A percentile compares a stretch with the other conserved stretches of the same genome.
These are phyloP conservation scores for Hirudinaria manillensis DNA, from an alignment of 2,888 invertebrate genomes.

Conservation along the genomic window DNA sequence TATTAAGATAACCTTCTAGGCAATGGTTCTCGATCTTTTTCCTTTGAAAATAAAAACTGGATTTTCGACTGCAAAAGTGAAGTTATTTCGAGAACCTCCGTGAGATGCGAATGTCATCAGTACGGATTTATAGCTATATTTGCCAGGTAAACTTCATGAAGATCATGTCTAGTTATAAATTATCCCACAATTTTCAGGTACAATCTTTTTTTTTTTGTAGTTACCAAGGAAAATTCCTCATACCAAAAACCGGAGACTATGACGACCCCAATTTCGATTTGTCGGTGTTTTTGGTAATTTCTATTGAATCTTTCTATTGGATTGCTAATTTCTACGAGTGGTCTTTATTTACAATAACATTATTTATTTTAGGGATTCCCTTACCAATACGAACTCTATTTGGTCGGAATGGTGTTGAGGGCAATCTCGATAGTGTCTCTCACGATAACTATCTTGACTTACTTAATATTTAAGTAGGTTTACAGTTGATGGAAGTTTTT, in stretches of 20 bases:
- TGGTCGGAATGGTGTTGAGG: conserved; percentile 19
- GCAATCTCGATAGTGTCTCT: conserved; percentile 28
- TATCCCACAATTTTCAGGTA: too few relatives aligned
- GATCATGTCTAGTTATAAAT: too few relatives aligned
- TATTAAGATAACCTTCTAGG: background rate
- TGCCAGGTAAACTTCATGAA: background rate
- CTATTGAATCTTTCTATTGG: background rate
- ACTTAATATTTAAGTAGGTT: conserved; percentile 29
- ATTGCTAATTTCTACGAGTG: background rate
- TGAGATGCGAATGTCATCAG: background rate
- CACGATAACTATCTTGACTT: conserved; percentile 25
- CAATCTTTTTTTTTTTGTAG: too few relatives aligned
- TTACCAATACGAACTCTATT: conserved; percentile 24
- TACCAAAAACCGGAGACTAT: too few relatives aligned
- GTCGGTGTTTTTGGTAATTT: conserved; percentile 1
- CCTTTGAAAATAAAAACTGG: background rate
- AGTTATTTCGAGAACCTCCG: background rate
- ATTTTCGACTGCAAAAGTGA: conserved; percentile 1
- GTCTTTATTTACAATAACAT: background rate
- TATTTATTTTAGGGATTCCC: conserved; percentile 32
- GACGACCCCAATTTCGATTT: too few relatives aligned
- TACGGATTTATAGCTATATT: conserved; percentile 5
- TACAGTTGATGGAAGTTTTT: background rate
- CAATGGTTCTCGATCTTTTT: background rate
- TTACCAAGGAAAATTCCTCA: too few relatives aligned